Evolutionary conservation across 35 echinoderm and acorn worm species (phyloP).

Genomic region (Apostichopus japonicus): DNA sequence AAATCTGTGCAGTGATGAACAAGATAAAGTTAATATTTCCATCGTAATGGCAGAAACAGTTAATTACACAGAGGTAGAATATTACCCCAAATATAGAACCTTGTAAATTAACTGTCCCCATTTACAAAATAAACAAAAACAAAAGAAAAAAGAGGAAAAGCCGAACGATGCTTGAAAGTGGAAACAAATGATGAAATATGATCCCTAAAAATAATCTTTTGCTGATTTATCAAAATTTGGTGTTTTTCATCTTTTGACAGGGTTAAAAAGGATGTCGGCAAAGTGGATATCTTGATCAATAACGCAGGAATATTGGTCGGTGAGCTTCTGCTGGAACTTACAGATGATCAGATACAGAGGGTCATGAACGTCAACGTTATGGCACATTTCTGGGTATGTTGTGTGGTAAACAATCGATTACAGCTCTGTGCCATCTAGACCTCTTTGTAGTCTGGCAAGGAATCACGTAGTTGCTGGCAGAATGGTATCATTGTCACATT

Average conservation of each 20-base stretch:
- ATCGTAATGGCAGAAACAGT: too few species aligned
- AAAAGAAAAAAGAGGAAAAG: not conserved
- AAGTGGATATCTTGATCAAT: constrained; percentile 82
- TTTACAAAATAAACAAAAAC: too few species aligned
- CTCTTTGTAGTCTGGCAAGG: too few species aligned
- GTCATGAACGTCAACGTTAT: constrained; percentile 69
- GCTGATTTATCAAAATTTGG: not conserved
- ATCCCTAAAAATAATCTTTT: too few species aligned
- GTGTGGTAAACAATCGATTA: not conserved
- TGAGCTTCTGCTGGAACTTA: constrained; percentile 59
- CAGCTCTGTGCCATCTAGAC: too few species aligned
- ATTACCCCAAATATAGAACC: too few species aligned
- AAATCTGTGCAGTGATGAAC: too few species aligned
- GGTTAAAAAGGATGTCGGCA: constrained; percentile 72
- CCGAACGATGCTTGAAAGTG: not conserved
- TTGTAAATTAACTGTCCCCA: too few species aligned
- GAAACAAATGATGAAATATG: not conserved
- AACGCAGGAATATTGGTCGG: constrained; percentile 79
- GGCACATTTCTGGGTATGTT: constrained; percentile 79
- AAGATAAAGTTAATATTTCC: too few species aligned
- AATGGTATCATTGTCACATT: too few species aligned
- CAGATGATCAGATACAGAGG: constrained; percentile 65
- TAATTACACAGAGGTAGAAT: too few species aligned
- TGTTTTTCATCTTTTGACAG: not conserved
- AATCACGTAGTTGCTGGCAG: too few species aligned